These are phyloP conservation scores for Halichoerus grypus DNA, from an alignment of 2,113 vertebrate genomes.

Conservation along the genomic window DNA sequence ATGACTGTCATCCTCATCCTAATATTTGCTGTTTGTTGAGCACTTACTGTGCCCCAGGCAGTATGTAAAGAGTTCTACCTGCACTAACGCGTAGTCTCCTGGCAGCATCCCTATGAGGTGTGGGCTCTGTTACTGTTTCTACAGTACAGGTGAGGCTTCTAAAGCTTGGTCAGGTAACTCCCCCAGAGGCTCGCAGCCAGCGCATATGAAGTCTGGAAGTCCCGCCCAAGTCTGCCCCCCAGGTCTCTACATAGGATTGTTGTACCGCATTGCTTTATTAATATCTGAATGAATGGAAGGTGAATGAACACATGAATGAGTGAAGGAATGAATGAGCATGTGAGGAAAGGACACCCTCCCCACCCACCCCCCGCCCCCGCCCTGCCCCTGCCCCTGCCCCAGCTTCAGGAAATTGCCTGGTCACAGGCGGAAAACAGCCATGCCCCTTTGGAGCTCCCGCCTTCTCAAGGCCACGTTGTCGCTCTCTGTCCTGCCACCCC, in stretches of 20 bases:
- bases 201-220: background rate
- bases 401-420: background rate
- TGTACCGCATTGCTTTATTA: background rate
- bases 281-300: background rate
- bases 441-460: background rate
- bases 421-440: background rate
- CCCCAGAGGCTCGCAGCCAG: background rate
- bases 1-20: too few relatives aligned
- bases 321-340: background rate
- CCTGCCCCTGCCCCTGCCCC: background rate
- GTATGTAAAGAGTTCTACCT: accelerated
- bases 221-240: background rate
- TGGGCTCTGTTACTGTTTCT: background rate
- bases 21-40: background rate
- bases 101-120: background rate
- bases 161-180: too few relatives aligned
- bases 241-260: background rate
- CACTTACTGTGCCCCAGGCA: background rate
- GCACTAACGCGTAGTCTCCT: too few relatives aligned
- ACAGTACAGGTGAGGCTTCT: background rate
- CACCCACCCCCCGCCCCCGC: background rate
- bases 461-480: background rate
- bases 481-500: too few relatives aligned
- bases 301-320: background rate
- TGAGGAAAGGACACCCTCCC: background rate